Percentiles rank a stretch among this genome's conserved stretches.
phyloP scores from a whole-genome alignment of 2,888 invertebrate species.

The Drosophila picticornis region DNA sequence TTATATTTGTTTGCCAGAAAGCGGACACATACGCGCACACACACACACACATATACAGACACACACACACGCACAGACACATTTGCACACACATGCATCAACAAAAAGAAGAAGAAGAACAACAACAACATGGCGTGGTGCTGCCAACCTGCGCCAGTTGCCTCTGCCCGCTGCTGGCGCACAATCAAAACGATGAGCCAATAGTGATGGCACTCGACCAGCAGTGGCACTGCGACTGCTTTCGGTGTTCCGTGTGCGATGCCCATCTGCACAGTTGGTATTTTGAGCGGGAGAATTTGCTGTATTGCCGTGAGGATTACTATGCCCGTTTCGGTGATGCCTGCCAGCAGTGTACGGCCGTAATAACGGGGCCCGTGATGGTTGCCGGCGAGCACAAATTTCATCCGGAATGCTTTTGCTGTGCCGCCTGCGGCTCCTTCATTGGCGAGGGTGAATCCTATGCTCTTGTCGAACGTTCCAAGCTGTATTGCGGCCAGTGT shows the following conservation, averaged over 20 bases:
- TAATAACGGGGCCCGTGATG: constrained; percentile 94
- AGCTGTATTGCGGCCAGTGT: constrained; percentile 93
- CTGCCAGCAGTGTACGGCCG: constrained; percentile 92
- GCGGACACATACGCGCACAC: constrained; percentile 28
- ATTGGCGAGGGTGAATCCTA: constrained; percentile 97
- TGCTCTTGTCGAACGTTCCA: constrained; percentile 95
- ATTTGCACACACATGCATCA: constrained; percentile 55
- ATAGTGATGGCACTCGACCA: constrained; percentile 92
- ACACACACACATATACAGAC: constrained; percentile 22
- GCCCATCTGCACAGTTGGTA: constrained; percentile 95
- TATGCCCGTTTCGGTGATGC: constrained; percentile 95
- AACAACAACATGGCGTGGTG: constrained; percentile 34
- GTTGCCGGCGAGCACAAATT: constrained; percentile 97
- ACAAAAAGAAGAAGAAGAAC: constrained; percentile 49
- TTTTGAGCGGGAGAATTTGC: constrained; percentile 95
- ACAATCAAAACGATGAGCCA: constrained; percentile 85
- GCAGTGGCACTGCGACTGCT: constrained; percentile 96
- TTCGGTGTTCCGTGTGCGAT: constrained; percentile 96
- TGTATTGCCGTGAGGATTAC: constrained; percentile 96
- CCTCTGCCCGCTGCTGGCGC: constrained; percentile 51
- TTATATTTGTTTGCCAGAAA: constrained; percentile 28
- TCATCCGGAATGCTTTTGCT: constrained; percentile 98
- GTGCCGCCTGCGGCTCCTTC: constrained; percentile 91
- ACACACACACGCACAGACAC: constrained; percentile 20
- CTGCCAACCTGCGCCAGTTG: constrained; percentile 61